Conservation (phyloP, 30 jellyfish, hydroid and myxozoan species). For the Nemopilema nomurai region DNA sequence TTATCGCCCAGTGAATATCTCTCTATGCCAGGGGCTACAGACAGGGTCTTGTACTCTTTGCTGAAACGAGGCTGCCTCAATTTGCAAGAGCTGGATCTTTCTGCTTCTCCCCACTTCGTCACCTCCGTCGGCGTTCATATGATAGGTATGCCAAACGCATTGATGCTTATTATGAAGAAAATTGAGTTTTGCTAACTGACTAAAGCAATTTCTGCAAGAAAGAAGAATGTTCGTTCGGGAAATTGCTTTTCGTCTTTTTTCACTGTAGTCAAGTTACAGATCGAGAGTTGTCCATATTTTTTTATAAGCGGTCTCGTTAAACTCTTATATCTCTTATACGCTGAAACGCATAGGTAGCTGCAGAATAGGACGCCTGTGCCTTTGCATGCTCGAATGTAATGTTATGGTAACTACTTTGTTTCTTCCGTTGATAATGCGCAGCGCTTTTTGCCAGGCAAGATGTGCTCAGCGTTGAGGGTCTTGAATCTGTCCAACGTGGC, state of each 20-base stretch:
- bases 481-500: slow-evolving; percentile 66
- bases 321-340: too few species aligned
- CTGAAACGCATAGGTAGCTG: too few species aligned
- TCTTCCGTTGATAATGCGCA: not conserved
- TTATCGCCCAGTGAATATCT: not conserved
- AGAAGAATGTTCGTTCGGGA: too few species aligned
- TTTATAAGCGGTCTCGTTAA: too few species aligned
- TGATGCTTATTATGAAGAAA: not conserved
- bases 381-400: too few species aligned
- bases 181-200: not conserved
- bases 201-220: too few species aligned
- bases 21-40: slow-evolving; percentile 63
- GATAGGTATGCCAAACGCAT: slow-evolving; percentile 49
- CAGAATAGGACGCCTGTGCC: too few species aligned
- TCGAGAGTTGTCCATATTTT: too few species aligned
- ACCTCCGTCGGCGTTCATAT: slow-evolving; percentile 41
- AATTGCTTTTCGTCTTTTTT: too few species aligned
- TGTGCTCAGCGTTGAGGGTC: slow-evolving; percentile 43
- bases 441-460: slow-evolving; percentile 33
- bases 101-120: slow-evolving; percentile 79
- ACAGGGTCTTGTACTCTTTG: slow-evolving; percentile 47
- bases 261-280: too few species aligned
- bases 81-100: slow-evolving; percentile 68
- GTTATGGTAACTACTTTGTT: not conserved
- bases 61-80: slow-evolving; percentile 81